Conservation (phyloP, 2,113 vertebrate genomes). For the Gavialis gangeticus region DNA sequence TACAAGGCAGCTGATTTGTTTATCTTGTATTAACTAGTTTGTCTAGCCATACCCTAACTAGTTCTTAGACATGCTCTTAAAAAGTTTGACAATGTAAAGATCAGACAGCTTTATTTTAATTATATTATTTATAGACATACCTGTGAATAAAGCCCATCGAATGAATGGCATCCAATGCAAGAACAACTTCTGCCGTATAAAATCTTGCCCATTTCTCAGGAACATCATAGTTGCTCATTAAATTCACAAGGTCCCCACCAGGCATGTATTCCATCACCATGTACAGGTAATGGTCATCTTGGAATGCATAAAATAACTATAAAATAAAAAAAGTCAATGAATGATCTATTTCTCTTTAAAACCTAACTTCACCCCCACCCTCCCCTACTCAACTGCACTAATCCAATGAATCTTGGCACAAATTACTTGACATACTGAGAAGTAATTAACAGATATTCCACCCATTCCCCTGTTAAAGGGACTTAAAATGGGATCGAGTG, state of each 20-base stretch:
- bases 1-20: background rate
- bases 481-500: background rate
- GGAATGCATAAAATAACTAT: slow-evolving; percentile 98
- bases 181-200: slow-evolving; percentile 98
- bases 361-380: background rate
- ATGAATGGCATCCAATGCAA: slow-evolving; percentile 97
- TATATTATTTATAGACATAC: slow-evolving; percentile 73
- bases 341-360: background rate
- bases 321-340: background rate
- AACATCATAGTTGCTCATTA: slow-evolving; percentile 99
- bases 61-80: no score
- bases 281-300: slow-evolving; percentile 98
- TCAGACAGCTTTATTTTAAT: background rate
- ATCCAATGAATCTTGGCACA: background rate
- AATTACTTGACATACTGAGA: slow-evolving; percentile 9
- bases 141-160: slow-evolving; percentile 99
- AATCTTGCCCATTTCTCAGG: slow-evolving; percentile 99
- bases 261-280: slow-evolving; percentile 99
- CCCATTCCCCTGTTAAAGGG: background rate
- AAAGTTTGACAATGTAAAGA: background rate
- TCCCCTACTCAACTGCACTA: background rate
- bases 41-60: background rate
- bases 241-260: slow-evolving; percentile 96
- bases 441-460: background rate
- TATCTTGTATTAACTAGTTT: background rate